A percentile compares a stretch with the other conserved stretches of the same genome.
phyloP scores from a whole-genome alignment of 2,113 vertebrate species.

The Nothocercus nigrocapillus region DNA sequence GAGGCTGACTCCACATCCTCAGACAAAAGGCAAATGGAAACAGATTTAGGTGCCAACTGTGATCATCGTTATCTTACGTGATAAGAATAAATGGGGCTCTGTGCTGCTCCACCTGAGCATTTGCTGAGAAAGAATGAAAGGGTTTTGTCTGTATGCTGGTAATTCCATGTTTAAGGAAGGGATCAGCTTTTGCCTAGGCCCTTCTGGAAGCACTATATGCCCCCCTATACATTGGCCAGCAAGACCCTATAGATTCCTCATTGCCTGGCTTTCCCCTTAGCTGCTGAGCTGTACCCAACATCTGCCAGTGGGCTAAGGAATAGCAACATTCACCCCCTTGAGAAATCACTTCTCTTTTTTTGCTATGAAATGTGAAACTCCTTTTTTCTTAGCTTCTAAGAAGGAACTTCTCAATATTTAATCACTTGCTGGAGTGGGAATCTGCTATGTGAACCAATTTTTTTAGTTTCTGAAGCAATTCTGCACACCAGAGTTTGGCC shows the following conservation, averaged over 20 bases:
- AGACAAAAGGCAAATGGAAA: neutral
- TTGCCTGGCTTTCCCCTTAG: neutral
- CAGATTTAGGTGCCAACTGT: neutral
- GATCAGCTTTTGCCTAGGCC: neutral
- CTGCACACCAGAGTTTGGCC: neutral
- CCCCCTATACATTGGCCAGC: neutral
- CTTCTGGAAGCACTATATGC: neutral
- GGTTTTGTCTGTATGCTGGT: neutral
- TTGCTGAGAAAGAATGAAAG: neutral
- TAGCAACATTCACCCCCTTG: neutral
- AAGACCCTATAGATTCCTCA: neutral
- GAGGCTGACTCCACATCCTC: neutral
- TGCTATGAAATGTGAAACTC: neutral
- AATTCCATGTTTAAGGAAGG: neutral
- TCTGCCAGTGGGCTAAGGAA: neutral
- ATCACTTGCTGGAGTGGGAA: neutral
- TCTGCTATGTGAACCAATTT: neutral
- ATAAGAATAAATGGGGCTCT: neutral
- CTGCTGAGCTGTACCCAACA: neutral
- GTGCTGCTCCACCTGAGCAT: neutral
- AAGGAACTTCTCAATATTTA: conserved; percentile 4
- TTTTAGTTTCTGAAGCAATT: neutral
- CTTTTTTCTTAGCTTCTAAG: neutral
- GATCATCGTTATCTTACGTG: neutral
- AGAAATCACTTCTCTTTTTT: neutral